Percentiles rank a stretch among this genome's conserved stretches.
Evolutionary conservation across 2,113 vertebrate genomes (phyloP).

Genomic region (Poecilia latipinna): DNA sequence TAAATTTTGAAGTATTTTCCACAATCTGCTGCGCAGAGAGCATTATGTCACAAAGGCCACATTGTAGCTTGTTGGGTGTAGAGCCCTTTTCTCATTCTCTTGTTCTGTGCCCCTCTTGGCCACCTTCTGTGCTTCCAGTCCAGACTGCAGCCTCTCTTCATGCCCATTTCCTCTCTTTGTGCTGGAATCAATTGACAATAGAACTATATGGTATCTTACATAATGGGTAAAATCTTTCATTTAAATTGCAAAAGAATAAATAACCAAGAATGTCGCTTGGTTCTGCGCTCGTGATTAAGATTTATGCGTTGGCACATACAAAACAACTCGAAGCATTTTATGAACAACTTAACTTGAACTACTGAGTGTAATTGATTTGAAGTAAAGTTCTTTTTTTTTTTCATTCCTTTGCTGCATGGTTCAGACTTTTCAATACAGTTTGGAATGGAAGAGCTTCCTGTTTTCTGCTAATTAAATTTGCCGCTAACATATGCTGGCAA

Average conservation of each 20-base stretch:
- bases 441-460: constrained; percentile 68
- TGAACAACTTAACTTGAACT: constrained; percentile 32
- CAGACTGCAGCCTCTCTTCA: constrained; percentile 61
- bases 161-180: constrained; percentile 66
- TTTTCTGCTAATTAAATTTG: constrained; percentile 82
- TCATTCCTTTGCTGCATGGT: constrained; percentile 32
- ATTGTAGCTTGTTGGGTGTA: constrained; percentile 76
- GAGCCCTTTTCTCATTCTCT: constrained; percentile 42
- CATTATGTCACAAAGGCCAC: constrained; percentile 84
- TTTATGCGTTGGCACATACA: background rate
- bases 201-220: constrained; percentile 48
- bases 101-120: constrained; percentile 62
- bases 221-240: constrained; percentile 48
- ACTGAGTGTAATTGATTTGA: constrained; percentile 9
- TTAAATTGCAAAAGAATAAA: constrained; percentile 28
- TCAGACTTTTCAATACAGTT: constrained; percentile 47
- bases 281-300: constrained; percentile 7
- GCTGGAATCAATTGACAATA: constrained; percentile 70
- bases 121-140: constrained; percentile 60
- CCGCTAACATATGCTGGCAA: constrained; percentile 80
- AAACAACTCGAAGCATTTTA: constrained; percentile 12
- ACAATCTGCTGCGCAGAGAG: constrained; percentile 72
- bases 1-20: constrained; percentile 81
- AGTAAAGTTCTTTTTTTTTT: constrained; percentile 5
- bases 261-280: constrained; percentile 1